Conservation (phyloP, 2,888 invertebrate genomes). For the Mythimna pallens region DNA sequence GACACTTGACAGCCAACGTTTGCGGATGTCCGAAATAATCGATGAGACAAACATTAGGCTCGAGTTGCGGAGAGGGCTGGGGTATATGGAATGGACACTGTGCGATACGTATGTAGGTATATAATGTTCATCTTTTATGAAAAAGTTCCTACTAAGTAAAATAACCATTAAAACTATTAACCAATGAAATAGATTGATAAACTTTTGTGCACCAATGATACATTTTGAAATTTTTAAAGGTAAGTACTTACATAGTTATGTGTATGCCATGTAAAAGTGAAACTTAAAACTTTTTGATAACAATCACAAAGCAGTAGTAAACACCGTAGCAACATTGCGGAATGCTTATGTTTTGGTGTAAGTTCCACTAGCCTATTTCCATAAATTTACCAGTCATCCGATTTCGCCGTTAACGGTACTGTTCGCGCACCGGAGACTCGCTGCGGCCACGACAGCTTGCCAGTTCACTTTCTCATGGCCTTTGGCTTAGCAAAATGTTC, state of each 20-base stretch:
- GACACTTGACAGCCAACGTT: constrained; percentile 70
- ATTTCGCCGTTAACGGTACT: constrained; percentile 88
- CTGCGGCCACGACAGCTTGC: constrained; percentile 46
- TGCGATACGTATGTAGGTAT: constrained; percentile 6
- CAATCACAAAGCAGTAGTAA: constrained; percentile 21
- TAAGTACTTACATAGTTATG: too few relatives aligned
- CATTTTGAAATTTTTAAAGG: neutral
- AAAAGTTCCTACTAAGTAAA: too few relatives aligned
- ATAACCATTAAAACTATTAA: neutral
- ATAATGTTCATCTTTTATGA: neutral
- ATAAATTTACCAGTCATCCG: constrained; percentile 80
- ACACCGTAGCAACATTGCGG: constrained; percentile 37
- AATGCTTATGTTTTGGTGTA: constrained; percentile 61
- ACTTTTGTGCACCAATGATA: neutral
- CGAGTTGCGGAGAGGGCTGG: constrained; percentile 67
- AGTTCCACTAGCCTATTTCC: constrained; percentile 83
- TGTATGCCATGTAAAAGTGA: constrained; percentile 41
- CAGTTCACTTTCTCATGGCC: constrained; percentile 84
- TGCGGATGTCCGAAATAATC: constrained; percentile 77
- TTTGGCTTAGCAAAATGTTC: constrained; percentile 65
- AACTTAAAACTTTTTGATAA: constrained; percentile 37
- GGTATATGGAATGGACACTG: neutral
- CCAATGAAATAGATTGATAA: neutral
- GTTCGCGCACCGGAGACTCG: constrained; percentile 52
- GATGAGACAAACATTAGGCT: constrained; percentile 75